Evolutionary conservation across 2,888 invertebrate species (phyloP), one percentile per base, ranked within the genome.

Genomic region (Andrena trimmerana): DNA sequence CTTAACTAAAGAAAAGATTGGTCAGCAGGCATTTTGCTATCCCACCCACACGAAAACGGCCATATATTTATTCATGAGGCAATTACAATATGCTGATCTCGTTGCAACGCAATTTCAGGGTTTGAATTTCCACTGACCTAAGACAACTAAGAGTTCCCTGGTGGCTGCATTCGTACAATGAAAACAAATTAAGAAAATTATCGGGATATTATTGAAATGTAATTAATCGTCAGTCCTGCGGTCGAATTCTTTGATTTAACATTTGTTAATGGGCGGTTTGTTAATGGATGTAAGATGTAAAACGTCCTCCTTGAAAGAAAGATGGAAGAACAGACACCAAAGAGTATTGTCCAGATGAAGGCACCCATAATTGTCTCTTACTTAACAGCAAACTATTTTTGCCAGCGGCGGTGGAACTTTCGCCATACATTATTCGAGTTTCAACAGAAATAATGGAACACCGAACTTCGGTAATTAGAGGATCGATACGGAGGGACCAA

Each of bases 321-420:
- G 50, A 10, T 7, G 7, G 42, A 60, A 2, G 59, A 48, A 36
- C 0, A 10, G 24, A 4, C 20, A 31, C 16, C 31, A 0, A 24
- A 60, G 10, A 52, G 13, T 36, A 52, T 31, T 65, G 20, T 60
- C 59, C 42, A 1, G 59, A 63, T 48, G 67, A 59, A 75, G 52
- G 33, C 2, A 8, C 24, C 8, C n/a, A 8, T 59, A 71, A 71
- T 78, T 75, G 70, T 67, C 66, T 33, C 52, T 16, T 13, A 50
- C 75, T 80, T 84, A 74, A 81, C 78, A 66, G 78, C 71, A 57
- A 74, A 84, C 72, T 81, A 80, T 85, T 86, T 88, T 89, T 86
- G 71, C 83, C 75, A 71, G 31, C n/a, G 60, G 72, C 74, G 20
- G 6, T 36, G 24, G 6, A 82, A 84, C 65, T 84, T 84, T 52